Evolutionary conservation across 2,113 vertebrate species (phyloP).

Genomic region (Ardeotis arabs): DNA sequence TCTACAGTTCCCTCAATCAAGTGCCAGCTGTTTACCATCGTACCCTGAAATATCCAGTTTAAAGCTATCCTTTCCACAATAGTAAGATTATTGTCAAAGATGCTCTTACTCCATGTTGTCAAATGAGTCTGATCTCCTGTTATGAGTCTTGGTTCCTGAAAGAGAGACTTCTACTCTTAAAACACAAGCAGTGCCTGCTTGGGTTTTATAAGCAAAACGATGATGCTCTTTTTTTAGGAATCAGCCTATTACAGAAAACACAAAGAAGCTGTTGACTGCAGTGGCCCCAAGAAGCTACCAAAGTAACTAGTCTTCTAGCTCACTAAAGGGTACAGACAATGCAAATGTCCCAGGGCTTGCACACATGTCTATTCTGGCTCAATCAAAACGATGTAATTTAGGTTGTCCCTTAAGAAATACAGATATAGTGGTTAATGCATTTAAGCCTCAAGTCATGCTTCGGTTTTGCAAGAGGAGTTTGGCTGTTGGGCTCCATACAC

Average conservation of each 20-base stretch:
- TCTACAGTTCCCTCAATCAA: not conserved
- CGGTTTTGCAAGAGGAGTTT: not conserved
- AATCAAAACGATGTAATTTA: not conserved
- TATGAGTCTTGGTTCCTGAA: not conserved
- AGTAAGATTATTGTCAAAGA: not conserved
- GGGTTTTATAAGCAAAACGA: not conserved
- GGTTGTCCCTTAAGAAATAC: not conserved
- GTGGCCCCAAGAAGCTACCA: not conserved
- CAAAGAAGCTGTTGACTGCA: not conserved
- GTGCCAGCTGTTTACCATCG: not conserved
- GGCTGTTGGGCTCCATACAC: not conserved
- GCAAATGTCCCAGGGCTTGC: not conserved
- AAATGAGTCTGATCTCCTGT: accelerated
- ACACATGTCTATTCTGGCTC: not conserved
- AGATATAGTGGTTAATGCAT: not conserved
- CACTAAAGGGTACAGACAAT: not conserved
- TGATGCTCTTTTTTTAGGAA: not conserved
- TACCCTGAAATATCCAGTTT: not conserved
- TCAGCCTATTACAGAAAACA: not conserved
- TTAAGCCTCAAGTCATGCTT: not conserved
- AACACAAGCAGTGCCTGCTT: not conserved
- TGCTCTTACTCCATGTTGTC: not conserved
- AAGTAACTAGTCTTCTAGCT: not conserved
- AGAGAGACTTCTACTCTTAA: not conserved
- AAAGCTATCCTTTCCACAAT: not conserved